phyloP scores from a whole-genome alignment of 1,140 invertebrate species.

The Coboldia fuscipes region DNA sequence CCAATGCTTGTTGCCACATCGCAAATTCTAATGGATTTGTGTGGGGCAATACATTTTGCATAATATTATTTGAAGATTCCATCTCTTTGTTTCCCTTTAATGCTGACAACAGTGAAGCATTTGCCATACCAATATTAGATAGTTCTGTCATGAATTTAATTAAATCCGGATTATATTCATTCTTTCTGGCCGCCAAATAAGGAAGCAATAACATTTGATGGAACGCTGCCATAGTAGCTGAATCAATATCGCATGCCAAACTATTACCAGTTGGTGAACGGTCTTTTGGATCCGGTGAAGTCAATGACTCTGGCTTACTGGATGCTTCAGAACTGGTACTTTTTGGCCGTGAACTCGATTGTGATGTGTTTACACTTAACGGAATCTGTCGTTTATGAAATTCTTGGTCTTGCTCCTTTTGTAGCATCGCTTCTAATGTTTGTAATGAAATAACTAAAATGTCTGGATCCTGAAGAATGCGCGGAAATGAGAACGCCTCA shows the following conservation, averaged over 20 bases:
- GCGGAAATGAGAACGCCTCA: constrained; percentile 43
- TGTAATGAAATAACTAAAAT: constrained; percentile 53
- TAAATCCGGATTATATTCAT: too few species aligned
- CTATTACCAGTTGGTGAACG: constrained; percentile 21
- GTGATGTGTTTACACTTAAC: constrained; percentile 10
- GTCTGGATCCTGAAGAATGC: constrained; percentile 50
- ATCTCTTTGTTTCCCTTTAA: too few species aligned
- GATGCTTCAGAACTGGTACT: background rate
- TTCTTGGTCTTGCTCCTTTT: constrained; percentile 23
- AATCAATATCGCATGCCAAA: constrained; percentile 35
- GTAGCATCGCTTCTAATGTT: constrained; percentile 49
- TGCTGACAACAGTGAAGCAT: too few species aligned
- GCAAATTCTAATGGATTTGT: constrained; percentile 30
- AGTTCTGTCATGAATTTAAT: too few species aligned
- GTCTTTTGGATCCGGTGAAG: constrained; percentile 3
- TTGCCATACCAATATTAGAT: too few species aligned
- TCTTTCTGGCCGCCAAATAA: too few species aligned
- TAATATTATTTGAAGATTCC: constrained; percentile 11
- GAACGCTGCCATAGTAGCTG: constrained; percentile 38
- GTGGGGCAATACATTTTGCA: background rate
- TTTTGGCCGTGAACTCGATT: constrained; percentile 7
- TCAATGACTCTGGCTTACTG: background rate
- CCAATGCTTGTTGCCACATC: constrained; percentile 41
- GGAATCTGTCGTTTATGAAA: constrained; percentile 6
- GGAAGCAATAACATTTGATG: constrained; percentile 48